Base-by-base conservation (phyloP, 2,797 vertebrate genomes). In the Numenius phaeopus region DNA sequence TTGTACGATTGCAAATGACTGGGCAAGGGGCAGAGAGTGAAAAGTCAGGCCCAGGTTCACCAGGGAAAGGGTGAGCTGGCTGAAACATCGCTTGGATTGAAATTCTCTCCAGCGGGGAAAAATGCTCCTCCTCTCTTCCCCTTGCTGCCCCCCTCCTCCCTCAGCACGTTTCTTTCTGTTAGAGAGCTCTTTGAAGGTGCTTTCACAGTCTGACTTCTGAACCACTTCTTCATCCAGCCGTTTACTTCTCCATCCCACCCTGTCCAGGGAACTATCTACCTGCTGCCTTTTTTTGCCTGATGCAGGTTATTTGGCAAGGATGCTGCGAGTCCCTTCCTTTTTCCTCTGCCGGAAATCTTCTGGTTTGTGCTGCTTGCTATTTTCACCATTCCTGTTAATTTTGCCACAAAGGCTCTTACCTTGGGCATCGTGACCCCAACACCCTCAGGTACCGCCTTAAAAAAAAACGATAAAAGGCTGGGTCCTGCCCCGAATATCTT, bases 331-430 rank as follows among this genome's bases (percentile, higher is more conserved):
- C 11, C 18, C 4, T 88, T 83, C 20, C 57, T 84, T 42, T 55
- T 59, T 85, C 16, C 14, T n/a, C 64, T 29, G 11, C 58, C 70
- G 81, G 57, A 83, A 64, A 71, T 50, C 40, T 73, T 4, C 1
- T 34, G 26, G 4, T 65, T 67, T 73, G 52, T 58, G 34, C 62
- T 40, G 8, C 21, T 44, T 34, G 16, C 54, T 67, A 0, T 32
- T 76, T 66, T 83, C 67, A 40, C 16, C 21, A 19, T 40, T 75
- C 34, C 39, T 4, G 3, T 44, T 37, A 39, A 26, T 67, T 84
- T 90, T 83, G 17, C 50, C 1, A 0, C 14, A 20, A 37, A 44
- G 2, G 0, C 27, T 71, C 0, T 0, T n/a, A 10, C n/a, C 10
- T 7, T 29, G 39, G 40, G 32, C 49, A 20, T 37, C 9, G 0